Percentiles rank a stretch among this genome's conserved stretches.
Evolutionary conservation across 1,140 invertebrate genomes (phyloP).

Genomic region (Lepidurus apus): DNA sequence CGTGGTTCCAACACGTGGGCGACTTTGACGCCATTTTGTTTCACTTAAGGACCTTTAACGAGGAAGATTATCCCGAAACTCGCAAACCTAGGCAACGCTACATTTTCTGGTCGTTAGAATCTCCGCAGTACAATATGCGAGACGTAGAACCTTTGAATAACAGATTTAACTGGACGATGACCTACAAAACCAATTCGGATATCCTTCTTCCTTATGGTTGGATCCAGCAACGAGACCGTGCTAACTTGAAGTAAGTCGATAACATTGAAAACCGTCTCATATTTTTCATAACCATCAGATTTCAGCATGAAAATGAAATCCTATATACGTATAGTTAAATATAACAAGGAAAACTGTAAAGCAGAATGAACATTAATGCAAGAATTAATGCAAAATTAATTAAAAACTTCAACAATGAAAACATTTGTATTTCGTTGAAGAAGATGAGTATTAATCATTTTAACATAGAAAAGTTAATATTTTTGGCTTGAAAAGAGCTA

Average conservation of each 20-base stretch:
- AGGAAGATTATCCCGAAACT: conserved; percentile 33
- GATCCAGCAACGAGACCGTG: conserved; percentile 28
- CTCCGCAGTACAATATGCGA: conserved; percentile 28
- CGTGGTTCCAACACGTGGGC: conserved; percentile 8
- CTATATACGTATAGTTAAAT: no score
- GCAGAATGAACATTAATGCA: background rate
- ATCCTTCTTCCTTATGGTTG: conserved; percentile 41
- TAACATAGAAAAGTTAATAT: no score
- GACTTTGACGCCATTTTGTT: conserved; percentile 38
- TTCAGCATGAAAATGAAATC: no score
- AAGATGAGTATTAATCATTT: no score
- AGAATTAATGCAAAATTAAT: no score
- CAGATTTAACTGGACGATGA: conserved; percentile 50
- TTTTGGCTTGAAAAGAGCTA: no score
- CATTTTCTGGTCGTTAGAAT: conserved; percentile 38
- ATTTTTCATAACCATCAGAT: background rate
- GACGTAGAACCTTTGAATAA: conserved; percentile 33
- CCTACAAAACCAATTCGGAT: conserved; percentile 45
- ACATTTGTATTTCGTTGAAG: no score
- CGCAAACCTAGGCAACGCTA: conserved; percentile 35
- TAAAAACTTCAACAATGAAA: no score
- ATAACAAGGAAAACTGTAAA: background rate
- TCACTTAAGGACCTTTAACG: conserved; percentile 36
- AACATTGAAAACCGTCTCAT: conserved; percentile 17
- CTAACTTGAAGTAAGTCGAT: background rate